These are phyloP conservation scores for Lepidurus packardi DNA, from an alignment of 1,140 invertebrate genomes.

Conservation along the genomic window DNA sequence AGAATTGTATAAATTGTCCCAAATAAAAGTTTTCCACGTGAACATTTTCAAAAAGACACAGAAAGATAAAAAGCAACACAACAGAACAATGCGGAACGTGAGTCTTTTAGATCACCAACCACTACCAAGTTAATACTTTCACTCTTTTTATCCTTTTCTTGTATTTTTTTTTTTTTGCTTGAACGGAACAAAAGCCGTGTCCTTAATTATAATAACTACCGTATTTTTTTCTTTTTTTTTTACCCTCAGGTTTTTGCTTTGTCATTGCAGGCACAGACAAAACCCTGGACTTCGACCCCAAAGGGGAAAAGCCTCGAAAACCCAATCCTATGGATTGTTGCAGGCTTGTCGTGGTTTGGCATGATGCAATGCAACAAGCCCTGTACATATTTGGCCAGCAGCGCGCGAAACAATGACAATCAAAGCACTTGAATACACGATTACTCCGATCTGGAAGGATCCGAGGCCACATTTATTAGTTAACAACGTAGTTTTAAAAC, in stretches of 20 bases:
- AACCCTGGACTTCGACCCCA: constrained; percentile 5
- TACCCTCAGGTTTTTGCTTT: background rate
- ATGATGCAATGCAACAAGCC: background rate
- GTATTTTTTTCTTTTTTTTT: background rate
- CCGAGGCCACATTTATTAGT: background rate
- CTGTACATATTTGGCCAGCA: background rate
- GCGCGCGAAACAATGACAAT: background rate
- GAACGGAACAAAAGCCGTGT: background rate
- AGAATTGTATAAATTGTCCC: background rate
- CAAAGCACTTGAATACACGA: background rate
- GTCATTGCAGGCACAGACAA: background rate
- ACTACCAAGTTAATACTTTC: constrained; percentile 5
- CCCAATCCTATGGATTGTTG: background rate
- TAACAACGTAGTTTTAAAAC: background rate
- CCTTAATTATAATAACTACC: background rate
- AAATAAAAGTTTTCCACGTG: background rate
- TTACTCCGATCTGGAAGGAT: background rate
- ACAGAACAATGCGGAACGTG: constrained; percentile 19
- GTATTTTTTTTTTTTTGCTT: background rate
- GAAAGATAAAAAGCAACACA: background rate
- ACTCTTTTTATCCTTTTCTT: background rate
- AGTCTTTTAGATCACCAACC: background rate
- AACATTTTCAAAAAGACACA: background rate
- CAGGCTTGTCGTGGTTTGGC: background rate
- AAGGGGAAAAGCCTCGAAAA: background rate